A percentile compares a stretch with the other conserved stretches of the same genome.
Conservation (phyloP, 2,113 vertebrate species). For the Lycaon pictus region DNA sequence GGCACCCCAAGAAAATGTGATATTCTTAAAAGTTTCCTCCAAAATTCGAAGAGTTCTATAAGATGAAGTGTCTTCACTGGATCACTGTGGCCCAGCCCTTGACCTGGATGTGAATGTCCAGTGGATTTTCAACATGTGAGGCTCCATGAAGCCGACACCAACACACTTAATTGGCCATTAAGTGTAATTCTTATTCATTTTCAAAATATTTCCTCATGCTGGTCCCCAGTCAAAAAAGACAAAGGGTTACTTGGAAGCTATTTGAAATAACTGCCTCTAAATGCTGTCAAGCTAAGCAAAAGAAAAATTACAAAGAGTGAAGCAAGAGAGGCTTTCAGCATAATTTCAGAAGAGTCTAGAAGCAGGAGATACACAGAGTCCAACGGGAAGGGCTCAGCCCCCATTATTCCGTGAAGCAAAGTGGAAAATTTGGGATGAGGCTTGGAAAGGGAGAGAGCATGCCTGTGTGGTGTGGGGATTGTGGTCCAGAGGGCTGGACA, state of each 20-base stretch:
- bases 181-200: background rate
- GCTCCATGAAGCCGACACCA: background rate
- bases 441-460: background rate
- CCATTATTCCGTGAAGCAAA: background rate
- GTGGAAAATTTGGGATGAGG: background rate
- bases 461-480: background rate
- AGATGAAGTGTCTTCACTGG: background rate
- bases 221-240: background rate
- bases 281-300: conserved; percentile 29
- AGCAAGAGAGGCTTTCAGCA: background rate
- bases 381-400: background rate
- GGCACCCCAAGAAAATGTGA: background rate
- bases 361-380: background rate
- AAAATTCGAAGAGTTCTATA: background rate
- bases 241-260: background rate
- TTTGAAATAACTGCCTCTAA: conserved; percentile 29
- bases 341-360: conserved; percentile 23
- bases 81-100: background rate
- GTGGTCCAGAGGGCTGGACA: background rate
- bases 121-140: background rate
- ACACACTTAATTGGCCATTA: background rate
- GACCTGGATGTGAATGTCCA: background rate
- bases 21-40: background rate
- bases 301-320: conserved; percentile 1
- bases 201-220: background rate